phyloP scores from a whole-genome alignment of 1,140 invertebrate species.

The Rhagoletis zephyria region DNA sequence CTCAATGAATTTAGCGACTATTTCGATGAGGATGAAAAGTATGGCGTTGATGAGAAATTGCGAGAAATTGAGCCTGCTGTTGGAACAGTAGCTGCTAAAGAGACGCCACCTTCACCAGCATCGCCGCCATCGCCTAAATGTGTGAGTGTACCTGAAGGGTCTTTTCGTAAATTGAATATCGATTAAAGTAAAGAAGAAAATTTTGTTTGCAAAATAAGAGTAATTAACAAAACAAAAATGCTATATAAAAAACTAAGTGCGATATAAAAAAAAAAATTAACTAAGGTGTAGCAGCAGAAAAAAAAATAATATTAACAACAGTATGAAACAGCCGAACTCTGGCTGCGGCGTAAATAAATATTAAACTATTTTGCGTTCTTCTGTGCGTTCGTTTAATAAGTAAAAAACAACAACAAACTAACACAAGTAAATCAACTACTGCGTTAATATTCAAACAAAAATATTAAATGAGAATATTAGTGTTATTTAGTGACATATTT shows the following conservation, averaged over 20 bases:
- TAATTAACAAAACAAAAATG: background rate
- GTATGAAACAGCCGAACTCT: background rate
- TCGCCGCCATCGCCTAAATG: slow-evolving; percentile 50
- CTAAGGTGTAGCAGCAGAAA: background rate
- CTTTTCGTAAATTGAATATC: slow-evolving; percentile 68
- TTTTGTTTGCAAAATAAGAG: background rate
- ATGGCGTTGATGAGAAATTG: slow-evolving; percentile 76
- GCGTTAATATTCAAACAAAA: background rate
- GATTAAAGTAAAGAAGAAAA: slow-evolving; percentile 60
- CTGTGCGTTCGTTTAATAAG: slow-evolving; percentile 33
- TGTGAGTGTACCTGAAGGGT: slow-evolving; percentile 58
- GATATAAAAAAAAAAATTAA: background rate
- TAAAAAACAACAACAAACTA: background rate
- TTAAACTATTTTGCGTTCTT: slow-evolving; percentile 15
- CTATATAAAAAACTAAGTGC: background rate
- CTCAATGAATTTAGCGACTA: slow-evolving; percentile 72
- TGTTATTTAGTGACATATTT: slow-evolving; percentile 29
- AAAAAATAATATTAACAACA: background rate
- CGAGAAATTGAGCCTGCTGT: slow-evolving; percentile 60
- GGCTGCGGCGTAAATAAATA: background rate
- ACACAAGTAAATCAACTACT: background rate
- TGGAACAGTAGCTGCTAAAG: slow-evolving; percentile 55
- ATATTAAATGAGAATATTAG: background rate
- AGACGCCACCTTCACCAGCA: slow-evolving; percentile 50
- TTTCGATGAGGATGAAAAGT: slow-evolving; percentile 75